phyloP scores from a whole-genome alignment of 2,113 vertebrate species.

The Haliaeetus leucogaster region DNA sequence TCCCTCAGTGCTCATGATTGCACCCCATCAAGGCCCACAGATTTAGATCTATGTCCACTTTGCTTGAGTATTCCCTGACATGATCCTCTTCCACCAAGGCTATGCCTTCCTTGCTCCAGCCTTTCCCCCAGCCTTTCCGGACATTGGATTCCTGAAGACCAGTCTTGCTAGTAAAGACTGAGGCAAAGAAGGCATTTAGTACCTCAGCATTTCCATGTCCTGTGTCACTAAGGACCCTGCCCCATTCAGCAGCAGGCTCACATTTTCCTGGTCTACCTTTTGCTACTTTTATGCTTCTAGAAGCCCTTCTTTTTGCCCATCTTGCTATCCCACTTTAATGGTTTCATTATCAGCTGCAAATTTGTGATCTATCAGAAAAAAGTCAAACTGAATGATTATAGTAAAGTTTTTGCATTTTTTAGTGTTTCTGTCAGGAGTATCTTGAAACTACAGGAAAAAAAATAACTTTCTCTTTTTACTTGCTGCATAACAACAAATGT shows the following conservation, averaged over 20 bases:
- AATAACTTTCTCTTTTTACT: neutral
- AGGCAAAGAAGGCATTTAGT: neutral
- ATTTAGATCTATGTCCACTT: accelerated
- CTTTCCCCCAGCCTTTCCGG: neutral
- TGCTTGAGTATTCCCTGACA: neutral
- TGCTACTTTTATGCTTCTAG: neutral
- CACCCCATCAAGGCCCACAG: too few species aligned
- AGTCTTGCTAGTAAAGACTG: neutral
- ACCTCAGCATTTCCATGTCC: neutral
- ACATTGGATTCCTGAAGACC: neutral
- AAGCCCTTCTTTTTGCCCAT: neutral
- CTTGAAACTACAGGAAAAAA: neutral
- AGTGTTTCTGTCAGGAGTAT: neutral
- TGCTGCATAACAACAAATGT: neutral
- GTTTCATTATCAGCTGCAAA: neutral
- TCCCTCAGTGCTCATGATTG: accelerated
- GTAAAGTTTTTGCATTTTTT: neutral
- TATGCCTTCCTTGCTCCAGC: neutral
- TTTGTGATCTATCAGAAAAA: neutral
- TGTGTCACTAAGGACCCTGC: too few species aligned
- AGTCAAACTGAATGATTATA: neutral
- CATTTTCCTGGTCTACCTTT: neutral
- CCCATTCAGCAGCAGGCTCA: neutral
- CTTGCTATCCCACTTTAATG: neutral
- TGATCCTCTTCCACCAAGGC: neutral